Percentiles rank a stretch among this genome's conserved stretches.
These are phyloP conservation scores for Calcarius ornatus DNA, from an alignment of 2,113 vertebrate genomes.

Conservation along the genomic window DNA sequence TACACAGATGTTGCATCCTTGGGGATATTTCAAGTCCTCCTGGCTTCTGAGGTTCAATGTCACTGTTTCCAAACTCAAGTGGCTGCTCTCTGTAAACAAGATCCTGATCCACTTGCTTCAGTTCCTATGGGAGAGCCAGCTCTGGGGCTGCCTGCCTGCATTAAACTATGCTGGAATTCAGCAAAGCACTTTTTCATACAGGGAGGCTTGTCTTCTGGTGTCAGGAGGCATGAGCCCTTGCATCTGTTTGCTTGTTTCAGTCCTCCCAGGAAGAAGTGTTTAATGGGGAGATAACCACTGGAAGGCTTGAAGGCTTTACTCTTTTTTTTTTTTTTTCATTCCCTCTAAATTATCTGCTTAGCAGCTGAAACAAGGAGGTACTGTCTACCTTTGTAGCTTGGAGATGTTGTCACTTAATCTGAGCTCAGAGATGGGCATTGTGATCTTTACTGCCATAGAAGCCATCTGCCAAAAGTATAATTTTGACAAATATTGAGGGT, in stretches of 20 bases:
- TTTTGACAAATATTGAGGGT: background rate
- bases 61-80: background rate
- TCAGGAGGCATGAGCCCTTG: accelerated
- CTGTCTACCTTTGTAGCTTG: background rate
- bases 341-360: background rate
- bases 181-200: background rate
- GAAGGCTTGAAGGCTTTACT: background rate
- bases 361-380: background rate
- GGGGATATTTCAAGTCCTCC: background rate
- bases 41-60: background rate
- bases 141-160: background rate
- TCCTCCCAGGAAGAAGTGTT: background rate
- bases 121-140: background rate
- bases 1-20: background rate
- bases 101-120: background rate
- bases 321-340: no score
- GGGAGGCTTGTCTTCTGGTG: background rate
- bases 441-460: background rate
- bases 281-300: background rate
- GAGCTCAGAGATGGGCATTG: background rate
- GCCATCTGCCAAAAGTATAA: background rate
- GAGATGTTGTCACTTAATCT: background rate
- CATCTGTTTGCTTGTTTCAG: background rate
- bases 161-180: background rate
- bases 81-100: background rate